Evolutionary conservation across 1,140 invertebrate species (phyloP), one percentile per base, ranked within the genome.

Genomic region (Drosophila teissieri): DNA sequence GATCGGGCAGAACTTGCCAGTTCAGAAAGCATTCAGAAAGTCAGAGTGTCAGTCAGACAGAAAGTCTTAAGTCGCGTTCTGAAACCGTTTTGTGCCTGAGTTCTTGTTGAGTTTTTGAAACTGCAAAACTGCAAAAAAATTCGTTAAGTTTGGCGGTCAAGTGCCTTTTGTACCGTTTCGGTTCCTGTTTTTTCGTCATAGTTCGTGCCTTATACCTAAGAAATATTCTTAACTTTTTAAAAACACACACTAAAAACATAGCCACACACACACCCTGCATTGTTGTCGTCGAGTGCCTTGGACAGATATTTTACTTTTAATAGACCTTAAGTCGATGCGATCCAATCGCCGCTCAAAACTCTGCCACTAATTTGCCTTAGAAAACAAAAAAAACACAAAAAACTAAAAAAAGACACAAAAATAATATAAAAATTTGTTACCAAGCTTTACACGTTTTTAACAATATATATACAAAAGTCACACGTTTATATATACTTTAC

Each of bases 1-100:
- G 89, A 92, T 90, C 89, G 85, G 91, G 76, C 86, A 92, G 85
- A 78, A 92, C 91, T 80, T 88, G 67, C 83, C 79, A 84, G 58
- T 48, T 67, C 42, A 73, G 36, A n/a, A 36, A 72, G 27, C 15
- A 49, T 1, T 1, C 31, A 31, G 31, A 31, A 31, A 31, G 31
- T 10, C 3, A 8, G 7, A 8, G 2, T 7, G 27, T 27, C 27
- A 80, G 37, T 57, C 45, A 54, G 52, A 78, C 45, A 54, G 55
- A 31, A 49, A 62, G 54, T 70, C 49, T 54, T 39, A 62, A 70
- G 63, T 78, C 72, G 53, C 75, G 76, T 80, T 80, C 44, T 45
- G 1, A 64, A 74, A 79, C 75, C 84, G 83, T 73, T 88, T 79
- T 76, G 84, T 84, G 80, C 79, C 80, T 84, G 64, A 61, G 60